A percentile compares a stretch with the other conserved stretches of the same genome.
phyloP scores from a whole-genome alignment of 2,797 vertebrate species.

The Centroberyx gerrardi region DNA sequence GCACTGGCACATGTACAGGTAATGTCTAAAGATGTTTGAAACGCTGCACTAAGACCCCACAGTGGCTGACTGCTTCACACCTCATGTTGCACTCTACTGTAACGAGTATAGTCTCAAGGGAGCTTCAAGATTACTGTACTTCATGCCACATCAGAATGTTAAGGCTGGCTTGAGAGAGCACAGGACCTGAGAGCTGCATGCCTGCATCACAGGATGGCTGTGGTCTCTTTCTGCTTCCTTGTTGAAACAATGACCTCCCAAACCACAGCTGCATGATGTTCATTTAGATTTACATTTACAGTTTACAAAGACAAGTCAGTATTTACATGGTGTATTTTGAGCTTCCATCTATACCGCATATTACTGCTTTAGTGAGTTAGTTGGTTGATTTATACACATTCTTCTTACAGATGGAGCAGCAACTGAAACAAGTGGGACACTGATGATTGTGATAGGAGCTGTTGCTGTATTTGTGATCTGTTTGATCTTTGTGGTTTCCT shows the following conservation, averaged over 20 bases:
- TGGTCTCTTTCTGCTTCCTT: background rate
- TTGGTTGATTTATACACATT: background rate
- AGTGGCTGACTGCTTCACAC: too few relatives aligned
- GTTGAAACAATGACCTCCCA: background rate
- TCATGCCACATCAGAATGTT: too few relatives aligned
- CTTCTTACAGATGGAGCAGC: background rate
- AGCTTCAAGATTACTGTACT: too few relatives aligned
- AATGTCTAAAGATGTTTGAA: too few relatives aligned
- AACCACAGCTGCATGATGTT: background rate
- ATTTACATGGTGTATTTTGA: background rate
- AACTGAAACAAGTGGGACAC: background rate
- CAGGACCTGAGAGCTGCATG: too few relatives aligned
- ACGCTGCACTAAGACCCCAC: too few relatives aligned
- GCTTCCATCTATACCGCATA: background rate
- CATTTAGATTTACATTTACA: background rate
- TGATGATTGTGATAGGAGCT: background rate
- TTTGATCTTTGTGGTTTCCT: background rate
- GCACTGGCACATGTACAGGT: too few relatives aligned
- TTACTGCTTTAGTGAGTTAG: background rate
- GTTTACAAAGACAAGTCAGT: background rate
- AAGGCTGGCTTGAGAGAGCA: too few relatives aligned
- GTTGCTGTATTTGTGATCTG: background rate
- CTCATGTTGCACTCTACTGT: too few relatives aligned
- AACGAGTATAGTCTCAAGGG: too few relatives aligned
- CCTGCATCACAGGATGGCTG: background rate